Evolutionary conservation across 92 coral and sea anemone genomes (phyloP).

Genomic region (Bergia puertoricense): DNA sequence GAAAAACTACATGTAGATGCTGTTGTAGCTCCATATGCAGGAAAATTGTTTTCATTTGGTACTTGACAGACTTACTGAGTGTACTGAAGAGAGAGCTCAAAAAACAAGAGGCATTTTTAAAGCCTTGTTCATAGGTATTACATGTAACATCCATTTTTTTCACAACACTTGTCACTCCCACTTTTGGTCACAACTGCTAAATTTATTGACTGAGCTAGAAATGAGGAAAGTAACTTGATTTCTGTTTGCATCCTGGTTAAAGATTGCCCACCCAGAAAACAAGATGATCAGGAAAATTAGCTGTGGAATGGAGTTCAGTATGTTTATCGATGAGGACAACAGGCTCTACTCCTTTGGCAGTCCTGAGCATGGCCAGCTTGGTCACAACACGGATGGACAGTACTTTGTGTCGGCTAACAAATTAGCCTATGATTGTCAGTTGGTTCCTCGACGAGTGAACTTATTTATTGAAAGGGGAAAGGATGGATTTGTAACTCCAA

Average conservation of each 20-base stretch:
- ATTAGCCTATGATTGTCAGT: slow-evolving; percentile 78
- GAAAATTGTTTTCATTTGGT: too few species aligned
- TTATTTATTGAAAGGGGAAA: slow-evolving; percentile 77
- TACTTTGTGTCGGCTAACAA: slow-evolving; percentile 81
- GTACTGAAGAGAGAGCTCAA: too few species aligned
- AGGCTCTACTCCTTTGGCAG: slow-evolving; percentile 84
- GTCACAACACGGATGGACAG: slow-evolving; percentile 91
- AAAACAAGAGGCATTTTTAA: too few species aligned
- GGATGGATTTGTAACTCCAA: slow-evolving; percentile 78
- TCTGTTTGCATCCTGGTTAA: background rate
- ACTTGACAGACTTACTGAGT: too few species aligned
- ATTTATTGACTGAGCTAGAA: background rate
- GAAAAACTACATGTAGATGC: too few species aligned
- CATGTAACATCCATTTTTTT: too few species aligned
- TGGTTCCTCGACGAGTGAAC: slow-evolving; percentile 73
- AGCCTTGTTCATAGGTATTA: too few species aligned
- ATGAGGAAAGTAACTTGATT: background rate
- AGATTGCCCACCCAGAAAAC: slow-evolving; percentile 83
- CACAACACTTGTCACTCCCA: too few species aligned
- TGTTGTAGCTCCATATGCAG: too few species aligned
- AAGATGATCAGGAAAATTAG: slow-evolving; percentile 64
- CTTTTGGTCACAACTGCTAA: background rate
- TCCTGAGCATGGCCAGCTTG: slow-evolving; percentile 86
- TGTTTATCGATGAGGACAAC: slow-evolving; percentile 79
- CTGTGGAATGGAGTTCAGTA: slow-evolving; percentile 88